Evolutionary conservation across 1,140 invertebrate genomes (phyloP), one percentile per base, ranked within the genome.

Genomic region (Pissodes strobi): DNA sequence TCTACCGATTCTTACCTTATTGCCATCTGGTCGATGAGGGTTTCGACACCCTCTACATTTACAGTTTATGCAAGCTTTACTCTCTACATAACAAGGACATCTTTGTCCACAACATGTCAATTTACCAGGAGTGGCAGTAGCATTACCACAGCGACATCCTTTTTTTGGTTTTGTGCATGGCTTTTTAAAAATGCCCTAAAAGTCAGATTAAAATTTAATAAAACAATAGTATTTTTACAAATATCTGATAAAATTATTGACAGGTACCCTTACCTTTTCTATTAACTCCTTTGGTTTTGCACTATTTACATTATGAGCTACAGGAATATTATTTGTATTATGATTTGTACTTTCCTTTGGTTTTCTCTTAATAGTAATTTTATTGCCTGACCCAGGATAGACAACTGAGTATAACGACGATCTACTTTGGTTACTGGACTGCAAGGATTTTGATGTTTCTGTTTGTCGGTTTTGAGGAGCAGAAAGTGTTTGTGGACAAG

Each of bases 131-230:
- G 88, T 88, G 5, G 89, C 84, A 0, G 92, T 93, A 13, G 92
- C 91, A 79, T 92, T 92, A n/a, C 93, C 93, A 84, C 93, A 95
- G 64, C 92, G 83, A 78, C 93, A 96, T 9, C 91, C 91, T 84
- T 86, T 88, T 67, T 75, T 72, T 45, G 68, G 64, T 64, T 75
- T 75, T 34, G 56, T 59, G 53, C 68, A 74, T 30, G 76, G 75
- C 65, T 74, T 77, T 53, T 77, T 78, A 60, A 77, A 78, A 49
- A 75, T 53, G 38, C 65, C 61, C 73, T 76, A 38, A 59, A 72
- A 62, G 25, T n/a, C n/a, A 27, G 9, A 27, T 5, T 27, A 27
- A 27, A 27, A 9, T 27, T 27, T 5, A 27, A 9, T 27, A 9
- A 27, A 27, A 27, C 5, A 27, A 37, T 2, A 30, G 45, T 61